Base-by-base conservation (phyloP, 2,888 invertebrate species). In the Crematogaster levior region DNA sequence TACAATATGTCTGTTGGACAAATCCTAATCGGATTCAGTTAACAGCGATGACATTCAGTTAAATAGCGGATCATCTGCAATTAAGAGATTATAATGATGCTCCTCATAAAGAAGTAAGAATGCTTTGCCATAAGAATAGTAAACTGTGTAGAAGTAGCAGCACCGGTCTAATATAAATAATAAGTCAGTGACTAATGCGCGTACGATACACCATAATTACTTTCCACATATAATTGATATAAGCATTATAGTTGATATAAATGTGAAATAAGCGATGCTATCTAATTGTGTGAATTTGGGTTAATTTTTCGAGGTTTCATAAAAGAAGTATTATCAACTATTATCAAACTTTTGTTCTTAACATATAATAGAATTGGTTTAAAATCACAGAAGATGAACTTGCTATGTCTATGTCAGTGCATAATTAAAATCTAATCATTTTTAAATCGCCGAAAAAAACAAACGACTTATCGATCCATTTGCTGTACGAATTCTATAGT, bases 51-150 rank as follows among this genome's bases (percentile, higher is more conserved):
- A 43, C 40, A 53, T 21, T 77, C 27, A 46, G 56, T 27, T 84
- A 65, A 85, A 74, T 66, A 48, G 58, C 40, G 56, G 53, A 77
- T 60, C 74, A 56, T 85, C 73, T 10, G 43, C 53, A 34, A 51
- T 56, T 63, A 63, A 66, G 40, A 86, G 85, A 85, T 86, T 86
- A n/a, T n/a, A 85, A 86, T 86, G 85, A 75, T 30, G 37, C 9
- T 56, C 10, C 10, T 34, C 12, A 58, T 40, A 21, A 24, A 81
- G 18, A 66, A 74, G 37, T 68, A 81, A 85, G 74, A 74, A 81
- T 68, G 61, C 30, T 56, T 63, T 40, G 48, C 58, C 30, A 34
- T 27, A 75, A 65, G 79, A 82, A 81, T 68, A 61, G 27, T 72
- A 37, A 56, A 56, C 61, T n/a, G 74, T 37, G 43, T 18, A 65